Percentiles rank a stretch among this genome's conserved stretches.
Evolutionary conservation across 2,113 vertebrate species (phyloP).

Genomic region (Turdus rufiventris): DNA sequence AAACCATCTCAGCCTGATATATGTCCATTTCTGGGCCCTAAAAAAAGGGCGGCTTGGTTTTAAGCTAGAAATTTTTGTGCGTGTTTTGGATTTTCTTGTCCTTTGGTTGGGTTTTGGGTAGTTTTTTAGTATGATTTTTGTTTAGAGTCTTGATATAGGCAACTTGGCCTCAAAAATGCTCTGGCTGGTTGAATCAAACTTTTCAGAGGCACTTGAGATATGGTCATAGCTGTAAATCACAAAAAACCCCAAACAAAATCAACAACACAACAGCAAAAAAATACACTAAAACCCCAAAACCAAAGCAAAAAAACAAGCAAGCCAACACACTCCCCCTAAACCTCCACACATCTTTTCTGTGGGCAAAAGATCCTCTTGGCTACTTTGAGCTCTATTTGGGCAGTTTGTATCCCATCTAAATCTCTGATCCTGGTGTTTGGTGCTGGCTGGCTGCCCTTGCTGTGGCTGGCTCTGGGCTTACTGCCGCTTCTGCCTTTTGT

Average conservation of each 20-base stretch:
- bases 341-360: neutral
- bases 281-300: too few species aligned
- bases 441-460: neutral
- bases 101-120: neutral
- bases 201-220: neutral
- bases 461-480: neutral
- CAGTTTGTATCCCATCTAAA: neutral
- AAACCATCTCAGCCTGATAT: neutral
- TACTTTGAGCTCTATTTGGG: neutral
- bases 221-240: neutral
- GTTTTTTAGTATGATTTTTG: neutral
- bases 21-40: neutral
- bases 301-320: neutral
- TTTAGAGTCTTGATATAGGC: neutral
- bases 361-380: neutral
- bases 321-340: accelerated
- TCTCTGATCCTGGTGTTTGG: neutral
- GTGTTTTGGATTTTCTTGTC: neutral
- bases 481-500: neutral
- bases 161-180: neutral
- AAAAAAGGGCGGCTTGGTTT: neutral
- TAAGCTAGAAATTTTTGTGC: neutral
- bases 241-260: neutral
- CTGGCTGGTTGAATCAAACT: neutral
- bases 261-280: neutral